Base-by-base conservation (phyloP, 2,113 vertebrate genomes). In the Calyptommatus sinebrachiatus region DNA sequence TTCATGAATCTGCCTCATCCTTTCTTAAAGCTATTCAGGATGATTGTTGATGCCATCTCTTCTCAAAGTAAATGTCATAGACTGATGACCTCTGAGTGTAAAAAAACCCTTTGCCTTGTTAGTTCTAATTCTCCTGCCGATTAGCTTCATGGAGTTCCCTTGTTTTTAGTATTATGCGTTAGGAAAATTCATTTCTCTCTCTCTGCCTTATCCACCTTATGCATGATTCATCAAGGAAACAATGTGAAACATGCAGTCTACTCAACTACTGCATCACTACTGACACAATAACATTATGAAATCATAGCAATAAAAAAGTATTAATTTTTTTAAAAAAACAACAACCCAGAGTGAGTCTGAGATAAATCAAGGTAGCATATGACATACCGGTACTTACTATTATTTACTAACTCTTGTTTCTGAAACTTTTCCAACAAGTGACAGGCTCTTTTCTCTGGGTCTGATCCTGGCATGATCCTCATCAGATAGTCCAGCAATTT, bases 381-480 rank as follows among this genome's bases (percentile, higher is more conserved):
- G 66, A 11, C 0, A 76, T 24, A 88, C 35, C 35, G 35, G 35
- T 41, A 41, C 94, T 94, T 85, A 97, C 97, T 92, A 1, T 96
- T 93, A 0, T 88, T n/a, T 71, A 97, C 96, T 1, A 83, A 71
- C 4, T 98, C 96, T 83, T 97, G 95, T 68, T 88, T 91, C 89
- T 95, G 96, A 89, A 99, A 96, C 86, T 97, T 96, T 90, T 97
- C 95, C 70, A 98, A 89, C n/a, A 99, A 96, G 72, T 94, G 93
- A 53, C 96, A 95, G 0, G 97, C 98, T 50, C 94, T 95, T 31
- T 92, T 93, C 24, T 97, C 95, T 0, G 94, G 92, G 89, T 98
- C 98, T 0, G 97, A 99, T 46, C 95, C 95, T 0, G 97, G 96
- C 88, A 98, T 94, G 22, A 91, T 88, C 86, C 63, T 93, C 76